These are phyloP conservation scores for Serilophus lunatus DNA, from an alignment of 2,113 vertebrate genomes.

Conservation along the genomic window DNA sequence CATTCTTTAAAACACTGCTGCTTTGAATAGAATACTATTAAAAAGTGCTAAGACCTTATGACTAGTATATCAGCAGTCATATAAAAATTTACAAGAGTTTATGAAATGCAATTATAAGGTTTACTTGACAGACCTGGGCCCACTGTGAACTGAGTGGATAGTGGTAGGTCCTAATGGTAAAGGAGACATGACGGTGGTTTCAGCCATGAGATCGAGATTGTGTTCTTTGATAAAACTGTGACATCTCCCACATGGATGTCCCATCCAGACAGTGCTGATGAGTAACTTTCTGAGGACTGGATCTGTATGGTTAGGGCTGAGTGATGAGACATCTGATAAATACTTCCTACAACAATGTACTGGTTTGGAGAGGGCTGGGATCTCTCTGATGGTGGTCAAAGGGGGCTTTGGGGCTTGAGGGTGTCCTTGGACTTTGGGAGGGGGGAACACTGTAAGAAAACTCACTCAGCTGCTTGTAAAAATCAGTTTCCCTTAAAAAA, in stretches of 20 bases:
- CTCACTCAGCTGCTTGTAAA: too few relatives aligned
- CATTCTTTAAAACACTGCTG: not conserved
- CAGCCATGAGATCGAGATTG: accelerated
- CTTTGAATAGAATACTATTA: not conserved
- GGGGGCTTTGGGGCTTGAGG: too few relatives aligned
- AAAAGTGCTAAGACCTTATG: not conserved
- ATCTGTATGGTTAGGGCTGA: not conserved
- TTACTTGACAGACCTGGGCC: accelerated
- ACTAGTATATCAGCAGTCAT: not conserved
- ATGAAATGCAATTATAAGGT: not conserved
- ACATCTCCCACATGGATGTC: not conserved
- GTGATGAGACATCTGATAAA: not conserved
- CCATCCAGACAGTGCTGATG: not conserved
- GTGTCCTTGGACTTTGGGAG: too few relatives aligned
- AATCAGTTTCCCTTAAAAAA: too few relatives aligned
- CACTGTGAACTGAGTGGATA: not conserved
- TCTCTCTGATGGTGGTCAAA: too few relatives aligned
- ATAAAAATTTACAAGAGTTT: not conserved
- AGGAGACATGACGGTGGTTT: not conserved
- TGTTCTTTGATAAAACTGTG: not conserved
- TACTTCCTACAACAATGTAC: too few relatives aligned
- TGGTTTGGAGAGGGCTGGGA: too few relatives aligned
- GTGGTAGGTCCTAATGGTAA: not conserved
- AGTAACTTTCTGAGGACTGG: not conserved
- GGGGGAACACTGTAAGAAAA: too few relatives aligned